Conservation (phyloP, 2,888 invertebrate species). For the Sinhomidia bicolor region DNA sequence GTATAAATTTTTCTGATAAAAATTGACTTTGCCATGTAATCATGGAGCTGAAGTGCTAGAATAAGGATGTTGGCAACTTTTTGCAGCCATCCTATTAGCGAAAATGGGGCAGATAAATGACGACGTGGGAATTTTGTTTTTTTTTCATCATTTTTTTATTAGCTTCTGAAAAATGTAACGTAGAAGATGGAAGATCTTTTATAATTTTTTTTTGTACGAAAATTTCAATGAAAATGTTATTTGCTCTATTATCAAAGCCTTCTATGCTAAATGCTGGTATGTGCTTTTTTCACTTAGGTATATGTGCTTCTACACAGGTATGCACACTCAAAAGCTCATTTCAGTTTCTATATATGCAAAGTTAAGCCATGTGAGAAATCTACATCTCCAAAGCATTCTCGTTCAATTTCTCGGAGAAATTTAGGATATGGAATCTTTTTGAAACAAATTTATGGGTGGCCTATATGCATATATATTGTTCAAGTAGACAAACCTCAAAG, state of each 20-base stretch:
- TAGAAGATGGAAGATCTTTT: too few relatives aligned
- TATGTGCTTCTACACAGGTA: too few relatives aligned
- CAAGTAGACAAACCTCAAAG: conserved; percentile 53
- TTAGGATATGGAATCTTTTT: too few relatives aligned
- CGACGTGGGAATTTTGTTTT: not conserved
- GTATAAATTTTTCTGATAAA: not conserved
- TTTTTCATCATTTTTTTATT: not conserved
- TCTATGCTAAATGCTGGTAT: too few relatives aligned
- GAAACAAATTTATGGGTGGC: conserved; percentile 43
- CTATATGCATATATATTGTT: not conserved
- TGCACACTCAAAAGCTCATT: not conserved
- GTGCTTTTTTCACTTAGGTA: too few relatives aligned
- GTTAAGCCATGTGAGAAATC: not conserved
- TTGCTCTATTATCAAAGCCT: too few relatives aligned
- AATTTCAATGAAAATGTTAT: too few relatives aligned
- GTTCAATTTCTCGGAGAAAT: not conserved
- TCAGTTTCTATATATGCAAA: not conserved
- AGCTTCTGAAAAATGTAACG: too few relatives aligned
- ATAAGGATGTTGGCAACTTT: too few relatives aligned
- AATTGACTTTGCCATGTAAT: too few relatives aligned
- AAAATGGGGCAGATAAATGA: not conserved
- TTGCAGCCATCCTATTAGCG: not conserved
- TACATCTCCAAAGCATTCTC: not conserved
- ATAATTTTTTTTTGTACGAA: too few relatives aligned
- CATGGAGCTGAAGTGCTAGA: too few relatives aligned